A percentile compares a stretch with the other conserved stretches of the same genome.
Evolutionary conservation across 2,797 vertebrate species (phyloP).

Genomic region (Taenioides sp.): DNA sequence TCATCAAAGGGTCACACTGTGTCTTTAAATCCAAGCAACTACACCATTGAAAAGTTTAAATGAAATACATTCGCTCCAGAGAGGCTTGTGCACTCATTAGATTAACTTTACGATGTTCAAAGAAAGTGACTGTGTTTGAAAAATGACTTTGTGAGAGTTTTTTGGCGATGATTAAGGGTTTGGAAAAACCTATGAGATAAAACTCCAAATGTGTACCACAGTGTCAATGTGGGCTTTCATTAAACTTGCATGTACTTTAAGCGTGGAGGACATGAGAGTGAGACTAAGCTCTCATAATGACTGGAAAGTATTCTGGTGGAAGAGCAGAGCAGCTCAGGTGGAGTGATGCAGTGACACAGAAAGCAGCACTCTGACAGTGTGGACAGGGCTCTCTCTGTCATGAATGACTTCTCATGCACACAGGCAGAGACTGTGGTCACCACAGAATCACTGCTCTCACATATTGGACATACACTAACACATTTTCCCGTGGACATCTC

Average conservation of each 20-base stretch:
- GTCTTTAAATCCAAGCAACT: constrained; percentile 38
- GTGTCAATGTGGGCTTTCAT: constrained; percentile 43
- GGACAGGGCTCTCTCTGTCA: constrained; percentile 48
- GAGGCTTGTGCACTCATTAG: constrained; percentile 47
- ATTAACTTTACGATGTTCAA: constrained; percentile 36
- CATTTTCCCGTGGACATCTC: neutral
- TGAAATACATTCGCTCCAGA: constrained; percentile 41
- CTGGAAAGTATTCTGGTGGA: constrained; percentile 26
- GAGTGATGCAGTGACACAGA: constrained; percentile 24
- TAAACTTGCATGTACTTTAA: constrained; percentile 37
- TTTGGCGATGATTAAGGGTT: constrained; percentile 40
- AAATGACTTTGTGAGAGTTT: constrained; percentile 28
- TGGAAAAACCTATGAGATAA: constrained; percentile 42
- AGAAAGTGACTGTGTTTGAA: constrained; percentile 31
- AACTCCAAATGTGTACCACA: constrained; percentile 39
- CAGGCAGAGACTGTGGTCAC: constrained; percentile 29
- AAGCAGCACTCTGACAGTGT: constrained; percentile 39
- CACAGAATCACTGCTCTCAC: neutral
- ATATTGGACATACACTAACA: neutral
- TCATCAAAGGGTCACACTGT: constrained; percentile 48
- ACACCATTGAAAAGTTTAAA: constrained; percentile 37
- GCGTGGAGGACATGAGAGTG: constrained; percentile 27
- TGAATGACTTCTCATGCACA: constrained; percentile 42
- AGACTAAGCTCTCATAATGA: constrained; percentile 28
- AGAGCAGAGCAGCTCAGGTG: constrained; percentile 18